Evolutionary conservation across 2,797 vertebrate species (phyloP), one percentile per base, ranked within the genome.

Genomic region (Anabas testudineus): DNA sequence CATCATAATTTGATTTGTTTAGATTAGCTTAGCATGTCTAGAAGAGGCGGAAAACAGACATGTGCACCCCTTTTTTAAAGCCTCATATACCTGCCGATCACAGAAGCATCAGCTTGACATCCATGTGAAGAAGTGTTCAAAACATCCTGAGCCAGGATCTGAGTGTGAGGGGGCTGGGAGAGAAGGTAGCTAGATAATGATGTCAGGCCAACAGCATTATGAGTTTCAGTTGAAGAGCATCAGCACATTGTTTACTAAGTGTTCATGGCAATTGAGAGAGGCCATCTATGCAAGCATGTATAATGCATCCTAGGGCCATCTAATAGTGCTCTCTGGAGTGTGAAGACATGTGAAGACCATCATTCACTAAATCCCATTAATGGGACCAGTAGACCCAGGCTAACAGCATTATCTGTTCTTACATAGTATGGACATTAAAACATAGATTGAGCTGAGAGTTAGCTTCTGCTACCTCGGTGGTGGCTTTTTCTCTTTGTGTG

Each of bases 261-360:
- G 80, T 78, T 46, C 26, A 43, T 41, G 30, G 39, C 16, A 12
- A 39, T 70, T 54, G 41, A 49, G 30, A 64, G 21, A 61, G 60
- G 41, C 67, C 46, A 49, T 68, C 26, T 74, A 49, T 52, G 22
- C 39, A 19, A 42, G 28, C 56, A 76, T 78, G 75, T 80, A 59
- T 77, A 82, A 84, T 86, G 77, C 65, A 82, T 81, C 16, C 45
- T 47, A 57, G 48, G 48, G 26, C 67, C 58, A 51, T 51, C 42
- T 49, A 56, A 6, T 76, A 71, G 67, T 52, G 52, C 55, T 71
- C 68, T 81, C 64, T 66, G 45, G 54, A 75, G 75, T 66, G 58
- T 79, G 58, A 76, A 58, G 45, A 42, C n/a, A 28, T 26, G 19
- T 22, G 36, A 8, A 32, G 24, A 72, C 41, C 76, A 68, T 72